phyloP scores from a whole-genome alignment of 2,888 invertebrate genomes.

The Drosophila pseudotalamancana region DNA sequence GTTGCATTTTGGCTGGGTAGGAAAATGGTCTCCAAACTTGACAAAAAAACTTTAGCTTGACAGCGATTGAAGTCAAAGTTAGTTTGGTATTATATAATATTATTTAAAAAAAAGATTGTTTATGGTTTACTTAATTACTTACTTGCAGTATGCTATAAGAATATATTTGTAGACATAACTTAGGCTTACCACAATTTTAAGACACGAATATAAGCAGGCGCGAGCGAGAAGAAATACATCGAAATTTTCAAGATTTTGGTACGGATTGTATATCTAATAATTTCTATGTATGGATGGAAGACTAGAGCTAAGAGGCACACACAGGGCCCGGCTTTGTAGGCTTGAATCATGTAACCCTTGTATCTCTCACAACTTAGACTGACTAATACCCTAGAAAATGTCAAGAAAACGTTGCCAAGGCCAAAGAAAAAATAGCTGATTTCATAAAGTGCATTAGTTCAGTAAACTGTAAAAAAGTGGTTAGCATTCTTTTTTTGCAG shows the following conservation, averaged over 20 bases:
- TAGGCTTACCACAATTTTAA: conserved; percentile 59
- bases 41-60: conserved; percentile 36
- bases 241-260: conserved; percentile 46
- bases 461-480: conserved; percentile 13
- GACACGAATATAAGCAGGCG: conserved; percentile 70
- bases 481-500: conserved; percentile 4
- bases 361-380: neutral
- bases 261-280: neutral
- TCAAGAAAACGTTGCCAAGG: conserved; percentile 55
- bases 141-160: conserved; percentile 15
- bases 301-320: conserved; percentile 52
- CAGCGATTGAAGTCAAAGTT: conserved; percentile 27
- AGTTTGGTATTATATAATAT: neutral
- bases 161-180: neutral
- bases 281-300: conserved; percentile 57
- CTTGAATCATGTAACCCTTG: neutral
- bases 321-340: conserved; percentile 46
- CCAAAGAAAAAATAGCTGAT: conserved; percentile 38
- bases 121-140: conserved; percentile 23
- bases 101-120: neutral
- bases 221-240: conserved; percentile 75
- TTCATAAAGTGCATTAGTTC: conserved; percentile 29
- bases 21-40: conserved; percentile 29
- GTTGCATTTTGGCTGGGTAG: conserved; percentile 40
- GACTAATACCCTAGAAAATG: conserved; percentile 33